Conservation (phyloP, 1,140 invertebrate species). For the Mizuhopecten yessoensis region DNA sequence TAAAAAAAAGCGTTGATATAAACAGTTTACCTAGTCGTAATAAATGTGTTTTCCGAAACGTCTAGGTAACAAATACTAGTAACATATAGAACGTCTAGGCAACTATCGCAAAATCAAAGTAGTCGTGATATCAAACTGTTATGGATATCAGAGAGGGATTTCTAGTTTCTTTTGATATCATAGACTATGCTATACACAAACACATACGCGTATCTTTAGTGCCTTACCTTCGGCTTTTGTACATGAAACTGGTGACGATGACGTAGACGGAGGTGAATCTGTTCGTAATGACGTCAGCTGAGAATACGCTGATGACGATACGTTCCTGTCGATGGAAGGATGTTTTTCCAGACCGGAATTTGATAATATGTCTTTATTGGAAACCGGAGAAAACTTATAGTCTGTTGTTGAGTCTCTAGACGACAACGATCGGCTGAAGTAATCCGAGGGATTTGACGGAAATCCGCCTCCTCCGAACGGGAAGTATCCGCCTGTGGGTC, state of each 20-base stretch:
- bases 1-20: too few relatives aligned
- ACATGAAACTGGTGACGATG: not conserved
- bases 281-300: slow-evolving; percentile 4
- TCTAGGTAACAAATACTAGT: too few relatives aligned
- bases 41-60: too few relatives aligned
- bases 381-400: not conserved
- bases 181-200: too few relatives aligned
- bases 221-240: not conserved
- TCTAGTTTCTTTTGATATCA: too few relatives aligned
- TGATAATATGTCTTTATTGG: not conserved
- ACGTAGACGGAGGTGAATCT: not conserved
- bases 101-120: too few relatives aligned
- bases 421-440: not conserved
- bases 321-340: not conserved
- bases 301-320: not conserved
- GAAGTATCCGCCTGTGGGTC: not conserved
- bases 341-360: slow-evolving; percentile 12
- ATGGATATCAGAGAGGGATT: too few relatives aligned
- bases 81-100: too few relatives aligned
- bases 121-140: too few relatives aligned
- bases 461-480: not conserved
- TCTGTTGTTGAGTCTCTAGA: not conserved
- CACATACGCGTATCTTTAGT: too few relatives aligned
- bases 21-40: too few relatives aligned
- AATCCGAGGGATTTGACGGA: slow-evolving; percentile 11